A percentile compares a stretch with the other conserved stretches of the same genome.
Conservation (phyloP, 2,113 vertebrate genomes). For the Brachypteracias leptosomus region DNA sequence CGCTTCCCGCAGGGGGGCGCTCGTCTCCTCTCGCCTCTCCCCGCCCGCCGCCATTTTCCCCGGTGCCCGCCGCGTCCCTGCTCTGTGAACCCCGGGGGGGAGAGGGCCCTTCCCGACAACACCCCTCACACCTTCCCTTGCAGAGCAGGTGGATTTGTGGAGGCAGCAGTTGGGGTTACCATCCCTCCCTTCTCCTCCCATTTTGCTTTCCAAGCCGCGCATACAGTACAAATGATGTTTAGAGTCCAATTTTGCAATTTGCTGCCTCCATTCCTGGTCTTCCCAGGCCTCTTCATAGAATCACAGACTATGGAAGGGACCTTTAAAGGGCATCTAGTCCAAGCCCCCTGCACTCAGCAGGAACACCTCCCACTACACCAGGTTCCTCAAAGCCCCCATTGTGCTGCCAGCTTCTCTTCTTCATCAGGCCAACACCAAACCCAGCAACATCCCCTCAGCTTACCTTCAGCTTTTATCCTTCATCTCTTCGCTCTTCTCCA, state of each 20-base stretch:
- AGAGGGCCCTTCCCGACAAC: too few relatives aligned
- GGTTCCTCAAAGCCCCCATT: too few relatives aligned
- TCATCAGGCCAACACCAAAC: too few relatives aligned
- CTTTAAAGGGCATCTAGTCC: too few relatives aligned
- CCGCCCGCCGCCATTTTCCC: not conserved
- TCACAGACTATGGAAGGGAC: not conserved
- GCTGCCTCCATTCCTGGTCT: not conserved
- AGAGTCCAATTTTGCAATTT: not conserved
- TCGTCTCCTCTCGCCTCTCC: not conserved
- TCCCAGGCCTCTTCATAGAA: not conserved
- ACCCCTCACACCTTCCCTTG: too few relatives aligned
- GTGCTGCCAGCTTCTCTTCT: too few relatives aligned
- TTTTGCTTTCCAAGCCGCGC: not conserved
- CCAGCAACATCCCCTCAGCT: too few relatives aligned
- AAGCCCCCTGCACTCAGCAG: too few relatives aligned
- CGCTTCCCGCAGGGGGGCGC: not conserved
- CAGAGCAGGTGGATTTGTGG: not conserved
- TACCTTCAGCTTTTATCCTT: too few relatives aligned
- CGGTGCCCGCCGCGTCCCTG: not conserved
- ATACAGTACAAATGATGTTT: too few relatives aligned
- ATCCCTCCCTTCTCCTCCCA: fast-evolving
- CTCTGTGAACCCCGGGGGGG: fast-evolving
- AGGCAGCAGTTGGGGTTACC: not conserved
- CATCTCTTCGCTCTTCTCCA: too few relatives aligned
- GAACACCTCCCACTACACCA: too few relatives aligned